A percentile compares a stretch with the other conserved stretches of the same genome.
phyloP scores from a whole-genome alignment of 2,113 vertebrate species.

The Microcebus tavaratra region DNA sequence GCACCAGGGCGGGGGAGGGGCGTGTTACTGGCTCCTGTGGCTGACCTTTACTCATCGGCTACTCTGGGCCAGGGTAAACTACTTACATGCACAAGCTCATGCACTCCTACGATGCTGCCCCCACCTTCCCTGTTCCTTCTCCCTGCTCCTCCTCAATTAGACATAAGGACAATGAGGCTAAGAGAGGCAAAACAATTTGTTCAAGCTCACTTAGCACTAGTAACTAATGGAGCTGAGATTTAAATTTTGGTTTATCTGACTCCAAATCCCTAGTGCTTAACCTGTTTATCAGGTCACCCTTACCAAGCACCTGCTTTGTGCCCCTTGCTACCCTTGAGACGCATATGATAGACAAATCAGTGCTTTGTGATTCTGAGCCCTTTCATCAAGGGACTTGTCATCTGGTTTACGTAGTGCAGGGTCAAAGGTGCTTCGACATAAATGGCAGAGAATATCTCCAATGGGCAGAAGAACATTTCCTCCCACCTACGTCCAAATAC shows the following conservation, averaged over 20 bases:
- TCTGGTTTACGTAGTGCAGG: not conserved
- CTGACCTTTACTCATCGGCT: not conserved
- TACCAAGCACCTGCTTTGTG: not conserved
- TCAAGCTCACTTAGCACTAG: not conserved
- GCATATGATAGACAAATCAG: not conserved
- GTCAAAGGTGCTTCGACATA: not conserved
- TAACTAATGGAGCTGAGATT: not conserved
- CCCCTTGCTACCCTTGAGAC: not conserved
- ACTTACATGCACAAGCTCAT: not conserved
- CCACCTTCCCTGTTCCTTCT: not conserved
- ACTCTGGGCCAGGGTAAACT: not conserved
- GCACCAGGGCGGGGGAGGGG: not conserved
- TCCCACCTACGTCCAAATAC: not conserved
- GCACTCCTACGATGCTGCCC: not conserved
- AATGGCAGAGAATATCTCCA: not conserved
- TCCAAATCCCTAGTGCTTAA: not conserved
- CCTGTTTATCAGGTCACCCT: not conserved
- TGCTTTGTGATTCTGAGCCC: not conserved
- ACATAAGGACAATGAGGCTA: not conserved
- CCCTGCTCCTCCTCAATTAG: accelerated
- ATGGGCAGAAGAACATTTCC: not conserved
- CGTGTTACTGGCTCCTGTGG: not conserved
- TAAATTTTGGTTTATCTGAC: not conserved
- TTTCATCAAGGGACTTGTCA: not conserved
- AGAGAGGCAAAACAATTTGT: not conserved